Conservation (phyloP, 2,888 invertebrate genomes). For the Dichetophora obliterata region DNA sequence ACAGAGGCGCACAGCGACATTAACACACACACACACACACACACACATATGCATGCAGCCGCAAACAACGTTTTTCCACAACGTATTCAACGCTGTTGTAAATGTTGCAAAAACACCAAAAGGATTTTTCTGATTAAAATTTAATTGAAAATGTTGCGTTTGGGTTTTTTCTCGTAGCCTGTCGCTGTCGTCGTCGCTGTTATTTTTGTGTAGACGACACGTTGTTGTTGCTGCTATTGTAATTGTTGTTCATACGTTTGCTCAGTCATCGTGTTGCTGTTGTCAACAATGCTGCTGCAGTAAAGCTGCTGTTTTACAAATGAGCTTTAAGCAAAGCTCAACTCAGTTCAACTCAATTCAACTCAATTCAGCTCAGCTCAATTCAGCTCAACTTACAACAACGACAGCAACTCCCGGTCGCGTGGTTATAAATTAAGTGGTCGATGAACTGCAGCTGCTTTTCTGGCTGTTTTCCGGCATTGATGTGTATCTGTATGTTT, state of each 20-base stretch:
- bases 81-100: background rate
- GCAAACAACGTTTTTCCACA: conserved; percentile 24
- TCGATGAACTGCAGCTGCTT: conserved; percentile 65
- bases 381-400: background rate
- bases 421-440: conserved; percentile 62
- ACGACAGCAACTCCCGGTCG: background rate
- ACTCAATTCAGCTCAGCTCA: background rate
- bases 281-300: conserved; percentile 16
- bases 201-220: background rate
- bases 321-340: conserved; percentile 62
- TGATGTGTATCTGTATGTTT: background rate
- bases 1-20: conserved; percentile 13
- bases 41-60: background rate
- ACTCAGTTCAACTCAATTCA: conserved; percentile 33
- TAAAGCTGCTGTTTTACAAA: conserved; percentile 41
- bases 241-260: no score
- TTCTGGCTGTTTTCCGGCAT: background rate
- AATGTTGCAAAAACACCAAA: conserved; percentile 24
- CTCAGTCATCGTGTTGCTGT: conserved; percentile 4
- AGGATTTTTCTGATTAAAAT: conserved; percentile 49
- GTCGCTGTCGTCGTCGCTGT: background rate
- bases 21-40: conserved; percentile 5
- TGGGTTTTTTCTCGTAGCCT: conserved; percentile 4
- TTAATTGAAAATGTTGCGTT: conserved; percentile 51
- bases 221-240: background rate